These are phyloP conservation scores for Allacma fusca DNA, from an alignment of 2,888 invertebrate genomes.

Conservation along the genomic window DNA sequence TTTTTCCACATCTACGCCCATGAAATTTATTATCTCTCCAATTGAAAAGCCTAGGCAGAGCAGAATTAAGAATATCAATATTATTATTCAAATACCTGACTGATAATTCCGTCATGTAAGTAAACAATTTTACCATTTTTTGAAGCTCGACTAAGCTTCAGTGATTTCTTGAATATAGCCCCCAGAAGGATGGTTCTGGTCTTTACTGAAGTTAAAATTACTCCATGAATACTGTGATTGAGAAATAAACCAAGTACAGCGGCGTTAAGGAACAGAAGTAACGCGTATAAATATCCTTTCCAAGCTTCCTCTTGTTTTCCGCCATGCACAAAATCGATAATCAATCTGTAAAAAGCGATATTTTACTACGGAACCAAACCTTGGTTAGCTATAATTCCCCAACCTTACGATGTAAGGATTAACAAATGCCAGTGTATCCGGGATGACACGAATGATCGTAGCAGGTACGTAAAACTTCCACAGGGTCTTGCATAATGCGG, in stretches of 20 bases:
- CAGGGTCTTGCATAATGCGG: background rate
- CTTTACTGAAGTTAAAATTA: slow-evolving; percentile 69
- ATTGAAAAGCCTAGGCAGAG: slow-evolving; percentile 73
- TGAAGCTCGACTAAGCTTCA: slow-evolving; percentile 52
- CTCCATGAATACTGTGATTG: slow-evolving; percentile 69
- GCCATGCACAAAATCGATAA: slow-evolving; percentile 63
- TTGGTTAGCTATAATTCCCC: background rate
- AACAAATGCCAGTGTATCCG: background rate
- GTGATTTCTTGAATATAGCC: slow-evolving; percentile 69
- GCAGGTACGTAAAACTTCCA: background rate
- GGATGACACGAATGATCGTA: background rate
- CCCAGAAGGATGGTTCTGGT: slow-evolving; percentile 68
- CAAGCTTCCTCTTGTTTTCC: slow-evolving; percentile 64
- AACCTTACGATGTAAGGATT: slow-evolving; percentile 2
- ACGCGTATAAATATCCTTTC: slow-evolving; percentile 71
- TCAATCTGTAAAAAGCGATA: slow-evolving; percentile 60
- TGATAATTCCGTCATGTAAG: slow-evolving; percentile 69
- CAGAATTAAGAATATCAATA: too few relatives aligned
- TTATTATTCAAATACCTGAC: too few relatives aligned
- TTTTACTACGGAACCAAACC: background rate
- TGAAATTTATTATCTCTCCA: slow-evolving; percentile 90
- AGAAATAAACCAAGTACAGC: slow-evolving; percentile 68
- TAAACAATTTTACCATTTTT: slow-evolving; percentile 47
- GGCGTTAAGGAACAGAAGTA: slow-evolving; percentile 67
- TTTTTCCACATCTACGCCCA: slow-evolving; percentile 90